phyloP scores from a whole-genome alignment of 2,797 vertebrate genomes.

The Neosilurus hyrtlii region DNA sequence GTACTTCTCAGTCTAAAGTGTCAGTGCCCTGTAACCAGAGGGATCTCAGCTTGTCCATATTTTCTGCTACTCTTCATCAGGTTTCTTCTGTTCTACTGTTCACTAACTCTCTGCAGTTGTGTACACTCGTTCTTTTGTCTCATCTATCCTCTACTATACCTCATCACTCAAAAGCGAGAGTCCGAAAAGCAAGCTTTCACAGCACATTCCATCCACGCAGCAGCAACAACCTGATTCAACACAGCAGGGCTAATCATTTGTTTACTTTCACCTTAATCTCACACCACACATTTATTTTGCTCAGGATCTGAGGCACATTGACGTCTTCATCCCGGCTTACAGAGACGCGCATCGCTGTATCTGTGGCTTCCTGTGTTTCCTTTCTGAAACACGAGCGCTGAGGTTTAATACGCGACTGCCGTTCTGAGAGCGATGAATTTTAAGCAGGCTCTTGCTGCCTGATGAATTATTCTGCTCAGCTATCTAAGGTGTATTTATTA shows the following conservation, averaged over 20 bases:
- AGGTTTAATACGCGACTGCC: background rate
- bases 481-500: slow-evolving; percentile 57
- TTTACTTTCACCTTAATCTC: slow-evolving; percentile 31
- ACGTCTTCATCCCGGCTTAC: slow-evolving; percentile 35
- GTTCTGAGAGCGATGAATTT: slow-evolving; percentile 58
- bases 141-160: slow-evolving; percentile 12
- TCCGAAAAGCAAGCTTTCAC: background rate
- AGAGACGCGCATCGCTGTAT: slow-evolving; percentile 31
- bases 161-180: slow-evolving; percentile 1
- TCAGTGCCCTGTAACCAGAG: background rate
- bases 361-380: slow-evolving; percentile 28
- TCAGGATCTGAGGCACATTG: background rate
- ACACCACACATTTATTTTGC: slow-evolving; percentile 28
- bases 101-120: slow-evolving; percentile 15
- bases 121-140: background rate
- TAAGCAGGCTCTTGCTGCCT: slow-evolving; percentile 56
- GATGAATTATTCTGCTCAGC: slow-evolving; percentile 55
- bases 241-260: slow-evolving; percentile 14
- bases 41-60: background rate
- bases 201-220: background rate
- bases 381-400: background rate
- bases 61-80: background rate
- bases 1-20: too few relatives aligned
- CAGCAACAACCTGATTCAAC: slow-evolving; percentile 2
- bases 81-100: background rate